Percentiles rank a stretch among this genome's conserved stretches.
Evolutionary conservation across 2,888 invertebrate genomes (phyloP).

Genomic region (Pyrrhia umbra): DNA sequence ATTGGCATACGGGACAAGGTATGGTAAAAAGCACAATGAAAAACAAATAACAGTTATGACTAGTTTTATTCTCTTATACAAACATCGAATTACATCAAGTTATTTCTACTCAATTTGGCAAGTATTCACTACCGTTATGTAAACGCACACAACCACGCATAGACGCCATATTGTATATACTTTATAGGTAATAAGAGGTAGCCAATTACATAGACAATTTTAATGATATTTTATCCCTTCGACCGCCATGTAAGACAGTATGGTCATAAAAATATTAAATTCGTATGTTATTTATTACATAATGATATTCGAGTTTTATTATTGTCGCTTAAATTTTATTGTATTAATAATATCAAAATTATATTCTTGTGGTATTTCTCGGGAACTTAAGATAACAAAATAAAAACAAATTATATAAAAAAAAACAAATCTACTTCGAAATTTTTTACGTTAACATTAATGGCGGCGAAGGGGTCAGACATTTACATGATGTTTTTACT

Average conservation of each 20-base stretch:
- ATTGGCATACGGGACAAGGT: neutral
- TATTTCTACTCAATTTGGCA: slow-evolving; percentile 80
- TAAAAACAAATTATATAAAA: neutral
- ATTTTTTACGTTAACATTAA: neutral
- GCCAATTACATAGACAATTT: slow-evolving; percentile 59
- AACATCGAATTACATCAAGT: slow-evolving; percentile 83
- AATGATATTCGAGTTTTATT: neutral
- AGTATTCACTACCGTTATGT: slow-evolving; percentile 73
- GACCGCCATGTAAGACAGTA: slow-evolving; percentile 14
- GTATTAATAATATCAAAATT: neutral
- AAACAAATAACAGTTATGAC: slow-evolving; percentile 75
- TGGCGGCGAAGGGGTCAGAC: slow-evolving; percentile 9
- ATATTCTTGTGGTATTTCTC: neutral
- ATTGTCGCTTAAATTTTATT: slow-evolving; percentile 2
- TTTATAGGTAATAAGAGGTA: slow-evolving; percentile 61
- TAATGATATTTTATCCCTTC: slow-evolving; percentile 25
- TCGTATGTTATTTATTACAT: neutral
- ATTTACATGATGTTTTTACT: slow-evolving; percentile 9
- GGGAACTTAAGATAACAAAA: neutral
- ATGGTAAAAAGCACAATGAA: slow-evolving; percentile 56
- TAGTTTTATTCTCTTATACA: slow-evolving; percentile 82
- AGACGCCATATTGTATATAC: slow-evolving; percentile 47
- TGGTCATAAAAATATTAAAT: neutral
- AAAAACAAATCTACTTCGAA: neutral
- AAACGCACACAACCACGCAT: slow-evolving; percentile 69